Evolutionary conservation across 2,113 vertebrate genomes (phyloP).

Genomic region (Mobula birostris): DNA sequence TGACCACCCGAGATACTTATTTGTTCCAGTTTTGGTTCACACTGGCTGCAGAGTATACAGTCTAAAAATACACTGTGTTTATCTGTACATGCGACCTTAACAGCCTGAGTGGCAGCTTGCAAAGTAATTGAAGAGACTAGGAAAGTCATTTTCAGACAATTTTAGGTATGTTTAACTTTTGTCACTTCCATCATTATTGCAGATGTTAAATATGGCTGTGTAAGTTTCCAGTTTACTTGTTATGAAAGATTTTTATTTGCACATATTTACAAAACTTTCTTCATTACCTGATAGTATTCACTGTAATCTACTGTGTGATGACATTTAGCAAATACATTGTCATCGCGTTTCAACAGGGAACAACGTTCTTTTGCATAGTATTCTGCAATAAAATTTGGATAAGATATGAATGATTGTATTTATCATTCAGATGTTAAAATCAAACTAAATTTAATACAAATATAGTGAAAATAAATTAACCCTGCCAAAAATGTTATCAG

Average conservation of each 20-base stretch:
- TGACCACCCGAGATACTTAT: too few species aligned
- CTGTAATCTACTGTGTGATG: background rate
- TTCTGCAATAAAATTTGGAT: background rate
- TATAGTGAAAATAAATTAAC: background rate
- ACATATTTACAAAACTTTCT: background rate
- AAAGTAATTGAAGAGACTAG: background rate
- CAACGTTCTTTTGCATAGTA: slow-evolving; percentile 4
- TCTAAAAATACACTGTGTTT: too few species aligned
- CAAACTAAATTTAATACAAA: background rate
- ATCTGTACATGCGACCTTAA: too few species aligned
- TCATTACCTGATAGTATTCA: slow-evolving; percentile 14
- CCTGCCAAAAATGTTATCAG: background rate
- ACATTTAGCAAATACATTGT: background rate
- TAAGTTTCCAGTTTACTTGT: background rate
- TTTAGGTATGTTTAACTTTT: background rate
- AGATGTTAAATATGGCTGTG: background rate
- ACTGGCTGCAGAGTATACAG: too few species aligned
- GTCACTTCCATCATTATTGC: background rate
- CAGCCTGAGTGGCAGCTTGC: background rate
- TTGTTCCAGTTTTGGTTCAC: too few species aligned
- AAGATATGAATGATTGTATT: background rate
- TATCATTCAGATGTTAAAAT: background rate
- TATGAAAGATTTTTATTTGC: background rate
- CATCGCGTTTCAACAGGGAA: background rate
- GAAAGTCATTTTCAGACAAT: background rate